Base-by-base conservation (phyloP, 2,797 vertebrate species). In the Ficedula albicollis region DNA sequence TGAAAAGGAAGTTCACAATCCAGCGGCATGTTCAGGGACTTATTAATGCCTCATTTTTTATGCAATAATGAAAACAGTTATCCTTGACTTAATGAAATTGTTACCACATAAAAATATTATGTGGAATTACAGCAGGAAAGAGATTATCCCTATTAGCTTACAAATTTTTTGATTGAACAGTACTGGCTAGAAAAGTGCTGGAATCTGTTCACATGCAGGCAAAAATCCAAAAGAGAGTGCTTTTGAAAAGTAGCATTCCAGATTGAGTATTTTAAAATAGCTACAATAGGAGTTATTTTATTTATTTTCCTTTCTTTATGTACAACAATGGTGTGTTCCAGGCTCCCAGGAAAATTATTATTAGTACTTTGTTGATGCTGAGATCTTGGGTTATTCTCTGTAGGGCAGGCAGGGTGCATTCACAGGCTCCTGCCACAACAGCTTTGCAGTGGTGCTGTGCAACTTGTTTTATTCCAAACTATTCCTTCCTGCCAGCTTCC, bases 241-340 rank as follows among this genome's bases (percentile, higher is more conserved):
- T 84, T 83, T 90, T 64, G 34, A 84, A 76, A 81, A 56, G 60
- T 29, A 75, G 32, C 56, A 79, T 89, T 86, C 64, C 63, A 75
- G 60, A 55, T 4, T 8, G 26, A 58, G 21, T 34, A 77, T 72
- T 95, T 91, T 25, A 76, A 95, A 94, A 94, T 77, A 95, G 44
- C 59, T 81, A 90, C 86, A 80, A 83, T 77, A 86, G 66, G 36
- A 68, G 48, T 81, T 81, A 74, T 74, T 94, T 94, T 93, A 93
- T 85, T 93, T 89, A 81, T 93, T 89, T 94, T 93, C 81, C 81
- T 90, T 93, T 88, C 81, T 87, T 90, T 94, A 75, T 95, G 48
- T 51, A 68, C 62, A 96, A 95, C 80, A 81, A 74, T 91, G 58
- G 62, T 11, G n/a, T 58, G 55, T 77, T 84, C 63, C 74, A 95